Evolutionary conservation across 2,113 vertebrate genomes (phyloP).

Genomic region (Alligator sinensis): DNA sequence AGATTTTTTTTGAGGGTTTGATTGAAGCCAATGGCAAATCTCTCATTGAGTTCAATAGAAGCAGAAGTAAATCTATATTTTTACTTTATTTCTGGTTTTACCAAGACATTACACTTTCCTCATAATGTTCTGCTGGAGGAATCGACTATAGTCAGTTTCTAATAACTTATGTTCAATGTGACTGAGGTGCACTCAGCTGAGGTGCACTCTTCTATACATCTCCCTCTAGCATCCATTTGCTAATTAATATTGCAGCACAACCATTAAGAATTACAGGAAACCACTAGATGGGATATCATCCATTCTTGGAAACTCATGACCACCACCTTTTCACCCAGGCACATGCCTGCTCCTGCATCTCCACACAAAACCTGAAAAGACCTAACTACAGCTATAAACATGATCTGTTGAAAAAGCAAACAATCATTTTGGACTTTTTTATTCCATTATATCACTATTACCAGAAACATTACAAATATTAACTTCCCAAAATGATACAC

Average conservation of each 20-base stretch:
- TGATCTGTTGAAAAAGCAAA: neutral
- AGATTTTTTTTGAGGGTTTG: neutral
- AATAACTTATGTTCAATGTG: neutral
- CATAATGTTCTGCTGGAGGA: neutral
- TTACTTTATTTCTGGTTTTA: neutral
- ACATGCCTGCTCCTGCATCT: neutral
- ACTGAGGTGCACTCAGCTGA: neutral
- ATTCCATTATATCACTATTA: neutral
- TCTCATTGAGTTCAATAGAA: slow-evolving; percentile 15
- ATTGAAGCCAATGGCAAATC: neutral
- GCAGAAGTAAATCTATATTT: neutral
- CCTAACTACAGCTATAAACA: neutral
- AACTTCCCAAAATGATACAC: slow-evolving; percentile 9
- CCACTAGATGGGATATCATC: neutral
- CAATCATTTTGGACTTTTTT: neutral
- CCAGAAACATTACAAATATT: neutral
- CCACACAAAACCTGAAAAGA: neutral
- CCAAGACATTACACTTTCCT: neutral
- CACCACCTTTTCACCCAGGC: neutral
- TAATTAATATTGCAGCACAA: neutral
- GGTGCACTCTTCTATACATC: neutral
- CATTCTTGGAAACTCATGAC: neutral
- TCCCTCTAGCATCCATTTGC: neutral
- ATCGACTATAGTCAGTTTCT: neutral
- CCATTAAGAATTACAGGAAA: neutral